phyloP scores from a whole-genome alignment of 2,888 invertebrate species.

The Cremastinae sp. region DNA sequence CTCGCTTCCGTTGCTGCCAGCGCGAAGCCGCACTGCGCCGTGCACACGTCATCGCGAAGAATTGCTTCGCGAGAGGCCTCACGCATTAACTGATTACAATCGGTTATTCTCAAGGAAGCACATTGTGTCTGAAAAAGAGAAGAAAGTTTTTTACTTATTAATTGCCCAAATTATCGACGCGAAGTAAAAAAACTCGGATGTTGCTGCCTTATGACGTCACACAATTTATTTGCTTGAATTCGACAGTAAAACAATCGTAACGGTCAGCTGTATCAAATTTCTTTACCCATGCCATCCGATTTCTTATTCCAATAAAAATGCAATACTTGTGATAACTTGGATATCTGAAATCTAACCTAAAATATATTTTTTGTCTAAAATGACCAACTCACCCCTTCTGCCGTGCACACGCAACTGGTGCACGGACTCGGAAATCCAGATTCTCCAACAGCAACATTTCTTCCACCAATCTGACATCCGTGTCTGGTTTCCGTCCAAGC shows the following conservation, averaged over 20 bases:
- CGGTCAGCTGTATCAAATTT: too few species aligned
- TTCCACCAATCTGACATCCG: constrained; percentile 91
- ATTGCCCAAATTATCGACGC: too few species aligned
- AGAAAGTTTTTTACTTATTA: too few species aligned
- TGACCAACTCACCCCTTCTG: constrained; percentile 92
- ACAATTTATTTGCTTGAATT: too few species aligned
- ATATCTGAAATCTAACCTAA: too few species aligned
- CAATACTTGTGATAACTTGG: too few species aligned
- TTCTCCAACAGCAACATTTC: constrained; percentile 89
- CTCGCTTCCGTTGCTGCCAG: constrained; percentile 78
- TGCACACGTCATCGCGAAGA: constrained; percentile 92
- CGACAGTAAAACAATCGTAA: too few species aligned
- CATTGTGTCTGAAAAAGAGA: constrained; percentile 88
- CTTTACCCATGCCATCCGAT: too few species aligned
- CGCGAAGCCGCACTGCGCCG: constrained; percentile 92
- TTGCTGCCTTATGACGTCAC: too few species aligned
- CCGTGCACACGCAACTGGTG: constrained; percentile 92
- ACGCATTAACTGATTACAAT: constrained; percentile 90
- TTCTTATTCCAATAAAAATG: too few species aligned
- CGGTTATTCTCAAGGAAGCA: constrained; percentile 92
- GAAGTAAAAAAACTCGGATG: too few species aligned
- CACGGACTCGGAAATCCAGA: constrained; percentile 95
- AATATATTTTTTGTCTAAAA: too few species aligned
- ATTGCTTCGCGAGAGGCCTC: constrained; percentile 93
- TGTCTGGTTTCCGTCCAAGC: constrained; percentile 92